Evolutionary conservation across 2,797 vertebrate species (phyloP).

Genomic region (Neostethus bicornis): DNA sequence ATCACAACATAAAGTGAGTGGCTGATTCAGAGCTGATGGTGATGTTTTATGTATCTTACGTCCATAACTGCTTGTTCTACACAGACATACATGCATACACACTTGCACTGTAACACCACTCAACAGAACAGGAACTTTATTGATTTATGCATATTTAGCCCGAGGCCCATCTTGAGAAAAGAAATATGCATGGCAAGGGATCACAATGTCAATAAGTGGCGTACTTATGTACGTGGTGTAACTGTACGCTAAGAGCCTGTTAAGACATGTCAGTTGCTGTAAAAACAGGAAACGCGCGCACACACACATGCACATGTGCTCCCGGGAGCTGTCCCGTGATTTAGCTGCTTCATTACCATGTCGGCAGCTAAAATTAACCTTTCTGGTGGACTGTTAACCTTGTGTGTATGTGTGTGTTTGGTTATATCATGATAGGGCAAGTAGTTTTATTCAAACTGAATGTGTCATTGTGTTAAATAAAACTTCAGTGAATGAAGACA

Average conservation of each 20-base stretch:
- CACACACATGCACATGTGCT: constrained; percentile 76
- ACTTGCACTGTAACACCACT: constrained; percentile 74
- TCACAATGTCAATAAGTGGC: constrained; percentile 75
- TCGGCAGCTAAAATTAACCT: constrained; percentile 79
- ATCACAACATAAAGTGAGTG: constrained; percentile 75
- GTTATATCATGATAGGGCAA: constrained; percentile 23
- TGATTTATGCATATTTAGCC: constrained; percentile 99
- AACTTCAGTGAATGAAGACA: constrained; percentile 54
- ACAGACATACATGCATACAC: constrained; percentile 53
- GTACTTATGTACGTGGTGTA: constrained; percentile 67
- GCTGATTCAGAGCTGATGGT: constrained; percentile 84
- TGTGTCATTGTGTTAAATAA: constrained; percentile 47
- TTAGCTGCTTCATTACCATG: constrained; percentile 80
- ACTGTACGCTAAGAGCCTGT: constrained; percentile 74
- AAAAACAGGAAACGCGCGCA: constrained; percentile 71
- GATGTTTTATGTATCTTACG: constrained; percentile 87
- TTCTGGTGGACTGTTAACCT: constrained; percentile 75
- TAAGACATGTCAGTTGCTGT: constrained; percentile 71
- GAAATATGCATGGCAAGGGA: constrained; percentile 93
- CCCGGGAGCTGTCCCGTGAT: constrained; percentile 71
- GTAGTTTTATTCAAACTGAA: constrained; percentile 58
- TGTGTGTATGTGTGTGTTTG: constrained; percentile 40
- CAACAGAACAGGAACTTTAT: constrained; percentile 91
- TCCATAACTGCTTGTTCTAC: constrained; percentile 84
- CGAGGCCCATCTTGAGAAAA: constrained; percentile 87